These are phyloP conservation scores for Drosophila mayri DNA, from an alignment of 1,140 invertebrate genomes.

Conservation along the genomic window DNA sequence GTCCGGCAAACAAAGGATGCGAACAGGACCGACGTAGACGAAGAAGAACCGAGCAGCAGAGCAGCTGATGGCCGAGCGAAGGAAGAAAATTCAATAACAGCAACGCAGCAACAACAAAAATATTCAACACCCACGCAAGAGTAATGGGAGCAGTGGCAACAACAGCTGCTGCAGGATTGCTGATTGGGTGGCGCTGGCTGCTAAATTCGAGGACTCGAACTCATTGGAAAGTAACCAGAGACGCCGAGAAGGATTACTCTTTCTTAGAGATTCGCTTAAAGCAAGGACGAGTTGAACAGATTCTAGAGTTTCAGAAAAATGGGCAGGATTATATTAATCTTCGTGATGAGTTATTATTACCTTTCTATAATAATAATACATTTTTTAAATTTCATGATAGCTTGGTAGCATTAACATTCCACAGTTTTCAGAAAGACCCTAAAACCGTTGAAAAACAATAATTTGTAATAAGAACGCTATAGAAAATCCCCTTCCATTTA, in stretches of 20 bases:
- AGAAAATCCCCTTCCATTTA: background rate
- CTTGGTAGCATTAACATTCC: background rate
- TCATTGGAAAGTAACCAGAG: constrained; percentile 11
- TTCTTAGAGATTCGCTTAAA: background rate
- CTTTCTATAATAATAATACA: too few species aligned
- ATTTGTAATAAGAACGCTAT: background rate
- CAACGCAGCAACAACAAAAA: constrained; percentile 37
- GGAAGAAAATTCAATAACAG: constrained; percentile 67
- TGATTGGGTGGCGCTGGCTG: constrained; percentile 1
- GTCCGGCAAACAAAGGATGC: constrained; percentile 41
- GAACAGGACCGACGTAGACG: constrained; percentile 12
- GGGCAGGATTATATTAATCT: background rate
- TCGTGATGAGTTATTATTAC: background rate
- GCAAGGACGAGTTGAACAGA: background rate
- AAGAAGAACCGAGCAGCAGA: background rate
- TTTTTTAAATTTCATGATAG: too few species aligned
- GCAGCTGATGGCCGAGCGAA: constrained; percentile 49
- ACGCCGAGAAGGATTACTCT: constrained; percentile 19
- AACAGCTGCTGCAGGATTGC: constrained; percentile 39
- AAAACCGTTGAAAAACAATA: background rate
- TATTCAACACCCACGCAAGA: constrained; percentile 32
- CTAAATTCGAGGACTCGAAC: constrained; percentile 25
- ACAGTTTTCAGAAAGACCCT: background rate
- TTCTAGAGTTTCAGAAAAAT: background rate
- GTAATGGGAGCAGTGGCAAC: constrained; percentile 27